Evolutionary conservation across 2,797 vertebrate genomes (phyloP).

Genomic region (Syngnathus rostellatus): DNA sequence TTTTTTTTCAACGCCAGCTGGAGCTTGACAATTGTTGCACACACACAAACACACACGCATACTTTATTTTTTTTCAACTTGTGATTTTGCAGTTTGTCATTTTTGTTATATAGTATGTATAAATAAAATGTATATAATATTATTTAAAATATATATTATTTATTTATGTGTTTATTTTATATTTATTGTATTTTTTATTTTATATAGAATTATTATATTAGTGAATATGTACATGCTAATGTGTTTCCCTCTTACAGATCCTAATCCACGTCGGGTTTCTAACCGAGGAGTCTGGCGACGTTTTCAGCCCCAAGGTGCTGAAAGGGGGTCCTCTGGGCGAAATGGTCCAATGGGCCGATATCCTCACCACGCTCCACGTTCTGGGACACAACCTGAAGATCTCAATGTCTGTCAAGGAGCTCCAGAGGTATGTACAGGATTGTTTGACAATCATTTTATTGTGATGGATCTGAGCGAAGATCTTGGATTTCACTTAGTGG

Average conservation of each 20-base stretch:
- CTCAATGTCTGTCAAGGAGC: conserved; percentile 84
- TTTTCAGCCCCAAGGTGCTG: conserved; percentile 92
- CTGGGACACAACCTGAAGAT: conserved; percentile 89
- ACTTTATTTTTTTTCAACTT: too few species aligned
- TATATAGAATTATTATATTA: too few species aligned
- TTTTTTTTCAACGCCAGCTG: conserved; percentile 38
- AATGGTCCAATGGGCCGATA: conserved; percentile 99
- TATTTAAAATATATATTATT: too few species aligned
- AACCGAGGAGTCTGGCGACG: conserved; percentile 93
- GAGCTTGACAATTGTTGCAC: conserved; percentile 30
- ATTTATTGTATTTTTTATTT: too few species aligned
- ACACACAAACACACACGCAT: background rate
- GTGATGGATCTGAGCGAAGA: too few species aligned
- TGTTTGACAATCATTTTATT: background rate
- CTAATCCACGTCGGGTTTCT: conserved; percentile 93
- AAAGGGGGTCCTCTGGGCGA: conserved; percentile 94
- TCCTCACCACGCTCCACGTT: conserved; percentile 85
- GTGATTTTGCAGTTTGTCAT: too few species aligned
- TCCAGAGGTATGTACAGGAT: conserved; percentile 84
- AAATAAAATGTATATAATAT: too few species aligned
- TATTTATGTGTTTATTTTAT: too few species aligned
- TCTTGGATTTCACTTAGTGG: background rate
- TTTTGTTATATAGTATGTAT: too few species aligned
- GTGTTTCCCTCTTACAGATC: conserved; percentile 65
- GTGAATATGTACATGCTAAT: background rate